Percentiles rank a stretch among this genome's conserved stretches.
Conservation (phyloP, 2,888 invertebrate species). For the Parasteatoda lunata region DNA sequence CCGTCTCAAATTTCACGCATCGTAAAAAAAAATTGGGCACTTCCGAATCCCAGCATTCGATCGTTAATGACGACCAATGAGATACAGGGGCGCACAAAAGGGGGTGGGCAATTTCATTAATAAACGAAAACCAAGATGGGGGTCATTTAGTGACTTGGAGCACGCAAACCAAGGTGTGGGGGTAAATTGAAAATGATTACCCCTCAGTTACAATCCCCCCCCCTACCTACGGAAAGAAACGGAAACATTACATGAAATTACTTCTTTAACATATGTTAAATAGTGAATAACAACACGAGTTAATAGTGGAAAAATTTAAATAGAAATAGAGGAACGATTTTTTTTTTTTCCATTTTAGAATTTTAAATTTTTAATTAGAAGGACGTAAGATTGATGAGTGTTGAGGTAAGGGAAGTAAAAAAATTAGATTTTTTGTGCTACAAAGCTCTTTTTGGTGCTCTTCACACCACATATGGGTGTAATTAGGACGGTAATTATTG, state of each 20-base stretch:
- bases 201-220: background rate
- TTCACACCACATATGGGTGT: too few species aligned
- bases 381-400: too few species aligned
- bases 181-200: constrained; percentile 23
- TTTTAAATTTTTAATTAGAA: too few species aligned
- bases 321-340: too few species aligned
- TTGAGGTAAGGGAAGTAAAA: too few species aligned
- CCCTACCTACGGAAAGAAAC: background rate
- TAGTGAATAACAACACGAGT: too few species aligned
- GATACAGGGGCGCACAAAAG: background rate
- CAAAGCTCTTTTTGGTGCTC: too few species aligned
- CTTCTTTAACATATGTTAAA: too few species aligned
- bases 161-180: background rate
- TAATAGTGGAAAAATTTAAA: too few species aligned
- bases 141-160: constrained; percentile 9
- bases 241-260: background rate
- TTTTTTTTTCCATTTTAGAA: too few species aligned
- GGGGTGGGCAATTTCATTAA: constrained; percentile 28
- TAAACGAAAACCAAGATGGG: constrained; percentile 21
- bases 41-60: constrained; percentile 28
- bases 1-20: constrained; percentile 58
- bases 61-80: constrained; percentile 22
- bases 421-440: too few species aligned
- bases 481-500: too few species aligned
- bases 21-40: constrained; percentile 29